These are phyloP conservation scores for Megalops cyprinoides DNA, from an alignment of 2,797 vertebrate species.

Conservation along the genomic window DNA sequence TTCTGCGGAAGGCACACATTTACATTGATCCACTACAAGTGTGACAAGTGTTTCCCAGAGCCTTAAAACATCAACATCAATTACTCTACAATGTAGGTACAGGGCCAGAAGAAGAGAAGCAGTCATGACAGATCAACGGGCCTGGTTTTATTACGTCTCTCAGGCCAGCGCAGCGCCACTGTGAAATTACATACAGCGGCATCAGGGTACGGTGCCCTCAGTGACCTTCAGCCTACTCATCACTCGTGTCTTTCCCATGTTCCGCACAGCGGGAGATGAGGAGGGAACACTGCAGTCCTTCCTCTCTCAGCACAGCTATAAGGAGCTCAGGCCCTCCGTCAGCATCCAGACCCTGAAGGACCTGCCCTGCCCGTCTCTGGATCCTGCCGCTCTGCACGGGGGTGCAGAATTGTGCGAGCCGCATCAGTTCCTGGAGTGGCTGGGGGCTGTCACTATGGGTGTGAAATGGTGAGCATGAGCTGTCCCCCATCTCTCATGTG, in stretches of 20 bases:
- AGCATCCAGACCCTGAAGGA: conserved; percentile 58
- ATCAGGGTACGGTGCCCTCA: not conserved
- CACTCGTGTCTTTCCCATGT: not conserved
- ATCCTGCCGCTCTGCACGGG: conserved; percentile 66
- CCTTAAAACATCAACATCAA: not conserved
- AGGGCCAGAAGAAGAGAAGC: not conserved
- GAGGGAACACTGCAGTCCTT: conserved; percentile 70
- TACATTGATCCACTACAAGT: not conserved
- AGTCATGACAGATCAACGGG: not conserved
- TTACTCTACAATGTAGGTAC: not conserved
- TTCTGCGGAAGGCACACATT: not conserved
- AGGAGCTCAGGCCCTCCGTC: conserved; percentile 73
- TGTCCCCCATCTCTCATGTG: not conserved
- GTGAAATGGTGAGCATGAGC: conserved; percentile 73
- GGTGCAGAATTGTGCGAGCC: conserved; percentile 69
- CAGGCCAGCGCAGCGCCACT: not conserved
- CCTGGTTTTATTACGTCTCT: not conserved
- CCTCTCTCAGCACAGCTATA: conserved; percentile 77
- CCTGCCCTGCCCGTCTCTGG: conserved; percentile 73
- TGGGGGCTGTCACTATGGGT: conserved; percentile 78
- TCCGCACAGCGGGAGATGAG: conserved; percentile 56
- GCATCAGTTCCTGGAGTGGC: conserved; percentile 84
- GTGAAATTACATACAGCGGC: not conserved
- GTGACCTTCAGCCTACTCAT: not conserved
- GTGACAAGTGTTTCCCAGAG: not conserved